Evolutionary conservation across 2,113 vertebrate genomes (phyloP), one percentile per base, ranked within the genome.

Genomic region (Caranx ignobilis): DNA sequence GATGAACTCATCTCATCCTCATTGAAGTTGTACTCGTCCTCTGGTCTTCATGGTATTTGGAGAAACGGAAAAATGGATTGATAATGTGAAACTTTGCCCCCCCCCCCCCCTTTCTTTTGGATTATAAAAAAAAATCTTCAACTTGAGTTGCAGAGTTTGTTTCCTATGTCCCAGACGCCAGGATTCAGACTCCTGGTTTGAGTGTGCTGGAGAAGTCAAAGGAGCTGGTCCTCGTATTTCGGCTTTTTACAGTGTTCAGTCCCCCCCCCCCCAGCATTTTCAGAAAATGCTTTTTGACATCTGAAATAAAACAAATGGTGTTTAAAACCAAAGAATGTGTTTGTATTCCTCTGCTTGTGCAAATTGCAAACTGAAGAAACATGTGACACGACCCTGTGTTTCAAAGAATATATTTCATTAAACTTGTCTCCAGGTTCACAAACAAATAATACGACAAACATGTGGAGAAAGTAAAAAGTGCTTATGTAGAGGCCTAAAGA

Each of bases 231-330:
- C 72, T 89, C 82, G 64, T 78, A 73, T 79, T 87, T 89, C 57
- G 26, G 67, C 75, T 83, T 88, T 86, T 89, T 82, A 86, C 79
- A 85, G 80, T 84, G 66, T 89, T 88, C 70, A 71, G 18, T 78
- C 84, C 73, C 43, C 74, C 70, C 70, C 71, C n/a, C 26, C 26
- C 26, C 26, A 26, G 74, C 82, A 90, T 93, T 88, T 88, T 91
- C 75, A 82, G 41, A 82, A 81, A 65, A 81, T 80, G 82, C 63
- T 48, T 78, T 89, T 83, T 81, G 87, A 74, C 86, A 87, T 90
- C 60, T 71, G 67, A 89, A 93, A 93, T 89, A 91, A 93, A 93
- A 85, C 72, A 77, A 84, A 84, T 41, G 74, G 60, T 74, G 55
- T 75, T 86, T 32, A 64, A 88, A 82, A 26, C 21, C 19, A 62